Conservation (phyloP, 2,888 invertebrate species). For the Pollenia angustigena region DNA sequence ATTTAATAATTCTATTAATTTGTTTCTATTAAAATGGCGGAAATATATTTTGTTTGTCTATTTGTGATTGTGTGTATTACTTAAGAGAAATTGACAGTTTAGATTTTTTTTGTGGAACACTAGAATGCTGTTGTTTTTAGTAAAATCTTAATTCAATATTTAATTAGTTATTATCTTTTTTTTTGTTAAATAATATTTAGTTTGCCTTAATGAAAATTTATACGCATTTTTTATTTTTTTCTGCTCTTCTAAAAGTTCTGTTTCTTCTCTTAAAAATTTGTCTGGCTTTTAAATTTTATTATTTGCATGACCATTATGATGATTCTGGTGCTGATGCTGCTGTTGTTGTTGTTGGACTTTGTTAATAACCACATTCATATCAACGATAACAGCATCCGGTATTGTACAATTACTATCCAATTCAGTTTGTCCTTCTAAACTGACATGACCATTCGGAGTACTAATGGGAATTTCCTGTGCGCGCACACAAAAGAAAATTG, state of each 20-base stretch:
- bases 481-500: slow-evolving; percentile 53
- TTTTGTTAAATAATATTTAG: background rate
- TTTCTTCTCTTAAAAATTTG: background rate
- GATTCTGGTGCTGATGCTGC: slow-evolving; percentile 52
- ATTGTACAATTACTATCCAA: slow-evolving; percentile 85
- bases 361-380: slow-evolving; percentile 85
- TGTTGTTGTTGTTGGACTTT: slow-evolving; percentile 75
- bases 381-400: slow-evolving; percentile 86
- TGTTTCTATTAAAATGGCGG: slow-evolving; percentile 28
- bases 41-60: background rate
- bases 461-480: slow-evolving; percentile 84
- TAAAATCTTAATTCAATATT: slow-evolving; percentile 20
- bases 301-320: slow-evolving; percentile 75
- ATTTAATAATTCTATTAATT: background rate
- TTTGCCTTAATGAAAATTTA: slow-evolving; percentile 12
- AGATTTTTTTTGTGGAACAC: slow-evolving; percentile 13
- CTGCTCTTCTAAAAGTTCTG: background rate
- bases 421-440: slow-evolving; percentile 85
- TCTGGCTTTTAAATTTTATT: slow-evolving; percentile 71
- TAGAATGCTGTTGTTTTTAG: slow-evolving; percentile 13
- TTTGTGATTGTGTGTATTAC: slow-evolving; percentile 1
- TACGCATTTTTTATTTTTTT: slow-evolving; percentile 3
- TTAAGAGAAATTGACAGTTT: slow-evolving; percentile 46
- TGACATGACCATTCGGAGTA: slow-evolving; percentile 85
- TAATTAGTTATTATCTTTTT: slow-evolving; percentile 13